These are phyloP conservation scores for Bubo scandiacus DNA, from an alignment of 2,113 vertebrate genomes.

Conservation along the genomic window DNA sequence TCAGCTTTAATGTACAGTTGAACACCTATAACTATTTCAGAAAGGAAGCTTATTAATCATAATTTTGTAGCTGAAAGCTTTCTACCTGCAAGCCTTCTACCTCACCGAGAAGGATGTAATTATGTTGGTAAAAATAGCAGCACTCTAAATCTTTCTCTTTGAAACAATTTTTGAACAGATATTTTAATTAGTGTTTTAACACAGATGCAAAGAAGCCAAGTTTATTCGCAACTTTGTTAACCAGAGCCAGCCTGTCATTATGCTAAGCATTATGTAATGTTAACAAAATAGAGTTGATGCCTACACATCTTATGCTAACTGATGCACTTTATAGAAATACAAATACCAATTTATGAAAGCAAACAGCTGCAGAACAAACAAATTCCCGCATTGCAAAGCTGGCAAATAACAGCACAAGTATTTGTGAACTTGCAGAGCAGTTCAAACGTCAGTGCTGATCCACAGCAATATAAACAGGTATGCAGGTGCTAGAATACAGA, in stretches of 20 bases:
- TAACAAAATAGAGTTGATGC: not conserved
- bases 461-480: fast-evolving
- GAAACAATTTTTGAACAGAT: not conserved
- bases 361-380: not conserved
- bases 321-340: not conserved
- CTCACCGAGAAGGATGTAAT: conserved; percentile 1
- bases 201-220: not conserved
- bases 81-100: not conserved
- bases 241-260: not conserved
- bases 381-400: not conserved
- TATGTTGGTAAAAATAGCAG: conserved; percentile 11
- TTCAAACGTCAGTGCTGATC: not conserved
- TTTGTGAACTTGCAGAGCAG: not conserved
- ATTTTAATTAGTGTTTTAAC: conserved; percentile 16
- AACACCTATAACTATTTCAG: not conserved
- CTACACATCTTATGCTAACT: conserved; percentile 13
- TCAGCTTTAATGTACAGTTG: not conserved
- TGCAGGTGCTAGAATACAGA: not conserved
- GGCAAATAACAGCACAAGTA: not conserved
- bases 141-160: not conserved
- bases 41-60: not conserved
- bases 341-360: not conserved
- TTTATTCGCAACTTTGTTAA: not conserved
- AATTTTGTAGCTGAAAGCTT: not conserved
- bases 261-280: not conserved